Evolutionary conservation across 64 coral and sea anemone genomes (phyloP).

Genomic region (Stichodactyla helianthus): DNA sequence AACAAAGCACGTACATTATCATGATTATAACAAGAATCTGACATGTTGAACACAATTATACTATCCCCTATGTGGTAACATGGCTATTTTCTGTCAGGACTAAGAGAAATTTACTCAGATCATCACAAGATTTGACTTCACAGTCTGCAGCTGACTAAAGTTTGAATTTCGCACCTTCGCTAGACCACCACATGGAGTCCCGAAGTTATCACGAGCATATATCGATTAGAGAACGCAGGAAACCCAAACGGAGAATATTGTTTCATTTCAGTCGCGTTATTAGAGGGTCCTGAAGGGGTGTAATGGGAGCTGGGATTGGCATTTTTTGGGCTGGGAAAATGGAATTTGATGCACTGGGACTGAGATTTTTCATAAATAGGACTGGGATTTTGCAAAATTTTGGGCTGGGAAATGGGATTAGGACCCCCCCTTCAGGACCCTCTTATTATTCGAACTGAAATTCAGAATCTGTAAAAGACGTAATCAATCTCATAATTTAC

Average conservation of each 20-base stretch:
- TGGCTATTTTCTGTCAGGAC: not conserved
- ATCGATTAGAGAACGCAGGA: not conserved
- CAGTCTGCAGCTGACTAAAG: not conserved
- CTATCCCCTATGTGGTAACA: not conserved
- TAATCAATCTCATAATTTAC: no score
- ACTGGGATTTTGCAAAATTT: no score
- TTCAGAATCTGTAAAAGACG: no score
- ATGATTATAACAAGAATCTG: constrained; percentile 6
- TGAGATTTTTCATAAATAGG: no score
- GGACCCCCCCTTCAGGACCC: no score
- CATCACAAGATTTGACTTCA: not conserved
- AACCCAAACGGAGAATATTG: not conserved
- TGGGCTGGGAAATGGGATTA: no score
- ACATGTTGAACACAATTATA: not conserved
- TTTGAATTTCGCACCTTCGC: constrained; percentile 20
- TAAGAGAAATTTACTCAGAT: not conserved
- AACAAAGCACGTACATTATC: not conserved
- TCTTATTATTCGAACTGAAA: no score
- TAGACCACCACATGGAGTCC: not conserved
- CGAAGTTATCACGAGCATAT: not conserved
- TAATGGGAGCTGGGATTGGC: no score
- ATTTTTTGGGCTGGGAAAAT: no score
- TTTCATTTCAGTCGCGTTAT: no score
- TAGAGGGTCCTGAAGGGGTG: no score
- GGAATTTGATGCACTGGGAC: no score